Base-by-base conservation (phyloP, 1,140 invertebrate genomes). In the Cardiocondyla obscurior region DNA sequence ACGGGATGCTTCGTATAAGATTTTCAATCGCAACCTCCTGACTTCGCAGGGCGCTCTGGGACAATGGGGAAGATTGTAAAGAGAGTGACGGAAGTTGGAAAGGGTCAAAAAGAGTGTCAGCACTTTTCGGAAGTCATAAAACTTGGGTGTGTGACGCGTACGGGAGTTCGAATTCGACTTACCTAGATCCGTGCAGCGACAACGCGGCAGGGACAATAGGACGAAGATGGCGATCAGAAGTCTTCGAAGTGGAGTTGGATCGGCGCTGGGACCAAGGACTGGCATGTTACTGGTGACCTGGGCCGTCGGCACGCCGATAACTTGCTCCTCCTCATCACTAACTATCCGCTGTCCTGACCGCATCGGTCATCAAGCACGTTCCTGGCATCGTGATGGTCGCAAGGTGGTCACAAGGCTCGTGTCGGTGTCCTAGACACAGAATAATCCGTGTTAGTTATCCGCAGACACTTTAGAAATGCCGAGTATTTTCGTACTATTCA, bases 281-380 rank as follows among this genome's bases (percentile, higher is more conserved):
- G 91, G 91, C 93, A 93, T 93, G 89, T 91, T 93, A 91, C 89
- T 87, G 88, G 87, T 87, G 73, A 81, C 86, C 88, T 76, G 72
- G 83, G 89, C 90, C 86, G 91, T 91, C 90, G 88, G 89, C 85
- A 87, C 90, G 88, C 90, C 87, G 83, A 85, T 72, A 82, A 89
- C 84, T 82, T 62, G 74, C 67, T 86, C 74, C 72, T 88, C 91
- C 92, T 92, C 89, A 91, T 88, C 90, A 90, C 86, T 82, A 88
- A 88, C 88, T 87, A 84, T 87, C 85, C 65, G 39, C 74, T 84
- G 85, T 58, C 82, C 81, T 83, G 85, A 88, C 86, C 83, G 79
- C 77, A 83, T 83, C 77, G 86, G 86, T 84, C 83, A 88, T 88
- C 77, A 81, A 88, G 86, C 87, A 88, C 74, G 87, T 88, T 88